phyloP scores from a whole-genome alignment of 1,140 invertebrate genomes.

The Orussus abietinus region DNA sequence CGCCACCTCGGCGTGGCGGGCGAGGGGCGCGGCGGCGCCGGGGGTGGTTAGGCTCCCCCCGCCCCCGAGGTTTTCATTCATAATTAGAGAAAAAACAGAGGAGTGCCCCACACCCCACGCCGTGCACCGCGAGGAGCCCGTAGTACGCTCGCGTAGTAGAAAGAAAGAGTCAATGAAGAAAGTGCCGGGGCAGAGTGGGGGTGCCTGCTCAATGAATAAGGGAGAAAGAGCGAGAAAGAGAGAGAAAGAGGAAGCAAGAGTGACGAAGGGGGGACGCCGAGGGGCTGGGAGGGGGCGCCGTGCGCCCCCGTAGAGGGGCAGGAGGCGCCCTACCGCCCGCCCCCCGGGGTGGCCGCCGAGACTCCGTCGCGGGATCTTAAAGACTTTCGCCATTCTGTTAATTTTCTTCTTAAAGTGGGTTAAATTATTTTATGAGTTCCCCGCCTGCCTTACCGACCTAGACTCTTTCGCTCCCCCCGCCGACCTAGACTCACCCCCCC shows the following conservation, averaged over 20 bases:
- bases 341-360: too few species aligned
- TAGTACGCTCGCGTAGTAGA: slow-evolving; percentile 49
- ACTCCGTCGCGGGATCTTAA: slow-evolving; percentile 33
- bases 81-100: slow-evolving; percentile 51
- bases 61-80: slow-evolving; percentile 48
- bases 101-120: slow-evolving; percentile 9
- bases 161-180: slow-evolving; percentile 57
- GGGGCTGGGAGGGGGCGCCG: slow-evolving; percentile 26
- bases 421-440: slow-evolving; percentile 49
- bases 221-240: slow-evolving; percentile 23
- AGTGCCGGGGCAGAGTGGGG: slow-evolving; percentile 32
- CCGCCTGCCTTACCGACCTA: slow-evolving; percentile 12
- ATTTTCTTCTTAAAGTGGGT: slow-evolving; percentile 49
- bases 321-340: too few species aligned
- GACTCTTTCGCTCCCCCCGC: slow-evolving; percentile 7
- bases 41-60: too few species aligned
- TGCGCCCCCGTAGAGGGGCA: too few species aligned
- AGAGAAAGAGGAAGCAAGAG: slow-evolving; percentile 16
- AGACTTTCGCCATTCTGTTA: slow-evolving; percentile 51
- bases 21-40: too few species aligned
- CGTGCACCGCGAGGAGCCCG: slow-evolving; percentile 19
- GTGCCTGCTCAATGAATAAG: slow-evolving; percentile 51
- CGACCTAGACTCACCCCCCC: too few species aligned
- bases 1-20: too few species aligned
- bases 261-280: slow-evolving; percentile 20